Conservation (phyloP, 2,113 vertebrate species). For the Nanorana parkeri region DNA sequence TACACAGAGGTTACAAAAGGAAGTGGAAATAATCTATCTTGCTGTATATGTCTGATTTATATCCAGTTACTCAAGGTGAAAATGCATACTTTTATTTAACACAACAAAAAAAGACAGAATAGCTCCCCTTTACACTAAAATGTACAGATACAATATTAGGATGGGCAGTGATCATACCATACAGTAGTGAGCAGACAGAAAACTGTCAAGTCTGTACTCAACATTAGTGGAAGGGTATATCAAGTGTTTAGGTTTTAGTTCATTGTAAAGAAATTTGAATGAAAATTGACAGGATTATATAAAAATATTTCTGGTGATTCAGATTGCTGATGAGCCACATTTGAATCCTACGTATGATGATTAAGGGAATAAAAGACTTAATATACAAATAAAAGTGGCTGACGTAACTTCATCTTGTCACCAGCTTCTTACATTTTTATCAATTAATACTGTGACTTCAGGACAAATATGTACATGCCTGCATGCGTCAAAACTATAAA, state of each 20-base stretch:
- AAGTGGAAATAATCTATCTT: slow-evolving; percentile 68
- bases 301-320: slow-evolving; percentile 84
- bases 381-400: slow-evolving; percentile 81
- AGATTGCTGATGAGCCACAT: slow-evolving; percentile 77
- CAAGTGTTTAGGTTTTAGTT: slow-evolving; percentile 78
- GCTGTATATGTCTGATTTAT: slow-evolving; percentile 72
- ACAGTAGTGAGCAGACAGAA: slow-evolving; percentile 48
- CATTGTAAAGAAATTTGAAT: slow-evolving; percentile 77
- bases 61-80: slow-evolving; percentile 86
- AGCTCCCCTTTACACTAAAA: slow-evolving; percentile 69
- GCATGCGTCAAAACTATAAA: slow-evolving; percentile 99
- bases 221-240: slow-evolving; percentile 80
- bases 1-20: slow-evolving; percentile 72
- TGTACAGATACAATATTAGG: slow-evolving; percentile 53
- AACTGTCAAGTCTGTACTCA: slow-evolving; percentile 39
- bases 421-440: slow-evolving; percentile 92
- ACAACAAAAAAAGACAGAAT: slow-evolving; percentile 79
- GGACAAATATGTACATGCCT: slow-evolving; percentile 99
- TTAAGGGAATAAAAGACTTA: slow-evolving; percentile 73
- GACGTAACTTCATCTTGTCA: slow-evolving; percentile 76
- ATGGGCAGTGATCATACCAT: slow-evolving; percentile 51
- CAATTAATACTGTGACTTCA: slow-evolving; percentile 99
- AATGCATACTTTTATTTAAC: slow-evolving; percentile 81
- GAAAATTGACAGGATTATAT: slow-evolving; percentile 83
- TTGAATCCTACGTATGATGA: slow-evolving; percentile 73